phyloP scores from a whole-genome alignment of 1,140 invertebrate genomes.

The Pissodes strobi region DNA sequence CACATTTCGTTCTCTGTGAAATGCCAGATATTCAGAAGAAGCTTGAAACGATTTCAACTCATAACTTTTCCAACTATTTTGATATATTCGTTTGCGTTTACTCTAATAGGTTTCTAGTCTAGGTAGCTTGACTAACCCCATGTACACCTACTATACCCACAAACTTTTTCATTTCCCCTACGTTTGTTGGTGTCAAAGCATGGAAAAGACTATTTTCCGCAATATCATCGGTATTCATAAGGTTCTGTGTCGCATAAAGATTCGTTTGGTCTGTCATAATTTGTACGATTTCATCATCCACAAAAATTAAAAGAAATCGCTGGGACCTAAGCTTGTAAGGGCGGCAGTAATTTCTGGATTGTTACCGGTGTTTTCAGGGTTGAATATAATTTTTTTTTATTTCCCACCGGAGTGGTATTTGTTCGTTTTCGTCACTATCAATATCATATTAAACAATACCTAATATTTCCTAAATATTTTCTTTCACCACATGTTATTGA shows the following conservation, averaged over 20 bases:
- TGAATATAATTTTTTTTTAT: too few species aligned
- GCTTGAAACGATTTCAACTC: conserved; percentile 12
- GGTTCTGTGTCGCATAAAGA: neutral
- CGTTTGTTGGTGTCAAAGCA: conserved; percentile 14
- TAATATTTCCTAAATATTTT: too few species aligned
- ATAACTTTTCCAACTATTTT: conserved; percentile 5
- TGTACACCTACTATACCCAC: conserved; percentile 13
- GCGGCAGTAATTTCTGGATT: too few species aligned
- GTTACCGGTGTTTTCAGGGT: too few species aligned
- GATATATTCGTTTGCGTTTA: neutral
- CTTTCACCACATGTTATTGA: too few species aligned
- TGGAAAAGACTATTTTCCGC: neutral
- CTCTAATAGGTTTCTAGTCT: conserved; percentile 2
- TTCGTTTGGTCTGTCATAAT: neutral
- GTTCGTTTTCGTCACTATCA: neutral
- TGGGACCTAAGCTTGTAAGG: neutral
- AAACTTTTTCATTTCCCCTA: conserved; percentile 12
- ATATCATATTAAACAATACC: too few species aligned
- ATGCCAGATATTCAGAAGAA: conserved; percentile 18
- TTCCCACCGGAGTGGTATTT: neutral
- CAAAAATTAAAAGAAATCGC: conserved; percentile 5
- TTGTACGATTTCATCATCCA: neutral
- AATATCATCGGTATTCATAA: neutral
- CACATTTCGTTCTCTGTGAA: conserved; percentile 39
- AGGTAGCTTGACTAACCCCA: conserved; percentile 7